Percentiles rank a stretch among this genome's conserved stretches.
These are phyloP conservation scores for Orius insidiosus DNA, from an alignment of 1,140 invertebrate species.

Conservation along the genomic window DNA sequence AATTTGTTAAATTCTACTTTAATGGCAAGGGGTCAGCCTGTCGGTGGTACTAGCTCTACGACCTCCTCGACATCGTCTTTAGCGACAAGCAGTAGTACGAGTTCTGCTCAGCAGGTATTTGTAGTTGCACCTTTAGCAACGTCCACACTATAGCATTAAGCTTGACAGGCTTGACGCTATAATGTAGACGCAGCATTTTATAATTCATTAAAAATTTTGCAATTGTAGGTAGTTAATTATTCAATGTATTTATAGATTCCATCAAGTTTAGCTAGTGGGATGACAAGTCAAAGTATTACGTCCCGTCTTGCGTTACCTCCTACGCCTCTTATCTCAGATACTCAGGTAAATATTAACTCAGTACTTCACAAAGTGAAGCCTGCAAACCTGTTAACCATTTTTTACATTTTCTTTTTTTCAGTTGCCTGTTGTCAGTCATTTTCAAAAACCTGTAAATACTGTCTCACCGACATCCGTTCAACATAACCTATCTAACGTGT, in stretches of 20 bases:
- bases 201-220: no score
- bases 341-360: constrained; percentile 20
- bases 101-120: constrained; percentile 18
- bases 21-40: constrained; percentile 20
- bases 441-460: constrained; percentile 58
- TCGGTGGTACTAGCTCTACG: constrained; percentile 20
- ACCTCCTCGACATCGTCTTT: constrained; percentile 21
- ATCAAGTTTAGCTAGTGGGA: not conserved
- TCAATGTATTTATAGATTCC: not conserved
- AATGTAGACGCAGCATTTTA: no score
- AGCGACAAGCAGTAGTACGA: constrained; percentile 19
- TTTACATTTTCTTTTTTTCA: constrained; percentile 10
- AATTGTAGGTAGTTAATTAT: no score
- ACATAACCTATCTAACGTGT: constrained; percentile 52
- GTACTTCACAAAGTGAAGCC: no score
- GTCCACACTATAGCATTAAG: no score
- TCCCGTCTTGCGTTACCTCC: constrained; percentile 18
- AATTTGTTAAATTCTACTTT: constrained; percentile 9
- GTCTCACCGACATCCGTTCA: constrained; percentile 49
- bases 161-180: no score
- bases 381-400: no score
- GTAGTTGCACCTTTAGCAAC: no score
- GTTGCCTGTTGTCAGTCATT: constrained; percentile 3
- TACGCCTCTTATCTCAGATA: constrained; percentile 19
- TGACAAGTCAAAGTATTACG: constrained; percentile 2